A percentile compares a stretch with the other conserved stretches of the same genome.
phyloP scores from a whole-genome alignment of 2,888 invertebrate species.

The Tethea ocularis region DNA sequence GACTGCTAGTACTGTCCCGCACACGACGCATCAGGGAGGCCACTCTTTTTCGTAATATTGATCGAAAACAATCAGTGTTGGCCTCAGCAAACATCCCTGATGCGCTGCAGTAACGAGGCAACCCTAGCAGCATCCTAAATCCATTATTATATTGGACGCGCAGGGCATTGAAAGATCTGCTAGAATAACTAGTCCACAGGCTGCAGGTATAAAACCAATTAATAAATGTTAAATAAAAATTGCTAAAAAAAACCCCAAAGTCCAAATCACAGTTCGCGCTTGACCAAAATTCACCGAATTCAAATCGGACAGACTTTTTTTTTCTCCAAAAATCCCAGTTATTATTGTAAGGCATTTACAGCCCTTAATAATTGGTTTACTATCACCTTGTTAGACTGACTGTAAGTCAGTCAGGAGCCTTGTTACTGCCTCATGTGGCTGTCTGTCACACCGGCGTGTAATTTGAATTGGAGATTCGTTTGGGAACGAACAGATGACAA shows the following conservation, averaged over 20 bases:
- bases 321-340: constrained; percentile 29
- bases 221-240: background rate
- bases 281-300: background rate
- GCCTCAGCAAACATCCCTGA: too few species aligned
- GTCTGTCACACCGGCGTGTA: constrained; percentile 41
- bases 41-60: too few species aligned
- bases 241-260: background rate
- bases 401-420: constrained; percentile 35
- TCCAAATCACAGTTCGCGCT: background rate
- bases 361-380: constrained; percentile 59
- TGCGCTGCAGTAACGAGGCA: too few species aligned
- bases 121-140: too few species aligned
- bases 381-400: constrained; percentile 53
- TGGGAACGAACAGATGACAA: too few species aligned
- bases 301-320: constrained; percentile 11
- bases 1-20: too few species aligned
- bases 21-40: too few species aligned
- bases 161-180: too few species aligned
- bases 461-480: constrained; percentile 1
- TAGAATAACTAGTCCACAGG: too few species aligned
- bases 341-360: constrained; percentile 45
- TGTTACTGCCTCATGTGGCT: constrained; percentile 41
- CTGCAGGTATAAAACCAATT: too few species aligned
- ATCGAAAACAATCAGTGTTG: too few species aligned
- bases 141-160: too few species aligned